Evolutionary conservation across 1,140 invertebrate genomes (phyloP).

Genomic region (Phymastichus coffea): DNA sequence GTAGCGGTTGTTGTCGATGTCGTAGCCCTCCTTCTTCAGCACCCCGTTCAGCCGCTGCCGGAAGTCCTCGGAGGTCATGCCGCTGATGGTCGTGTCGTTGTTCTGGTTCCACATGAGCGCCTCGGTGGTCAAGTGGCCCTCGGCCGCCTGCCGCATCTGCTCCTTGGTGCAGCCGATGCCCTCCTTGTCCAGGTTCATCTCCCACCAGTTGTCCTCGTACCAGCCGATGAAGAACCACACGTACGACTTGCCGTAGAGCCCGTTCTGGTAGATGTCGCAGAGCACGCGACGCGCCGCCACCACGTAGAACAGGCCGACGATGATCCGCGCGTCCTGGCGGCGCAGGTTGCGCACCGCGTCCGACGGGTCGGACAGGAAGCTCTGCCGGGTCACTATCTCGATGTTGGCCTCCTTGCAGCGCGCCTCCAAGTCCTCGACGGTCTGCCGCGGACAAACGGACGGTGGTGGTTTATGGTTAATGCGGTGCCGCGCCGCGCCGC

Average conservation of each 20-base stretch:
- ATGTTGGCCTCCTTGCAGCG: constrained; percentile 91
- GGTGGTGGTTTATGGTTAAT: too few species aligned
- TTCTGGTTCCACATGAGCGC: constrained; percentile 98
- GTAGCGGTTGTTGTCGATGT: constrained; percentile 78
- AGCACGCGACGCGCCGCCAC: constrained; percentile 93
- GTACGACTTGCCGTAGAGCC: constrained; percentile 92
- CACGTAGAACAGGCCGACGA: constrained; percentile 97
- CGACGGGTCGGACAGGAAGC: constrained; percentile 93
- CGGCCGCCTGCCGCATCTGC: constrained; percentile 89
- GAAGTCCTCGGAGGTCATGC: constrained; percentile 83
- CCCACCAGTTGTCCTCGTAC: constrained; percentile 99
- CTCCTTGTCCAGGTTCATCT: constrained; percentile 82
- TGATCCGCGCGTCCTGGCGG: constrained; percentile 92
- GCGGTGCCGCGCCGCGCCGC: too few species aligned
- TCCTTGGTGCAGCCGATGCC: constrained; percentile 89
- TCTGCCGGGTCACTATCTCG: constrained; percentile 94
- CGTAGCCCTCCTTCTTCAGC: constrained; percentile 75
- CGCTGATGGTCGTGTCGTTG: constrained; percentile 87
- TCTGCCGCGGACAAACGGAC: too few species aligned
- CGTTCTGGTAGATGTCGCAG: constrained; percentile 95
- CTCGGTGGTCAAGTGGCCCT: constrained; percentile 97
- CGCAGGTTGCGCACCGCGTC: constrained; percentile 94
- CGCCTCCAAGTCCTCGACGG: constrained; percentile 94
- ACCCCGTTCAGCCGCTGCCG: constrained; percentile 75
- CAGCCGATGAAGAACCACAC: constrained; percentile 99